Evolutionary conservation across 2,113 vertebrate species (phyloP), one percentile per base, ranked within the genome.

Genomic region (Notothenia rossii): DNA sequence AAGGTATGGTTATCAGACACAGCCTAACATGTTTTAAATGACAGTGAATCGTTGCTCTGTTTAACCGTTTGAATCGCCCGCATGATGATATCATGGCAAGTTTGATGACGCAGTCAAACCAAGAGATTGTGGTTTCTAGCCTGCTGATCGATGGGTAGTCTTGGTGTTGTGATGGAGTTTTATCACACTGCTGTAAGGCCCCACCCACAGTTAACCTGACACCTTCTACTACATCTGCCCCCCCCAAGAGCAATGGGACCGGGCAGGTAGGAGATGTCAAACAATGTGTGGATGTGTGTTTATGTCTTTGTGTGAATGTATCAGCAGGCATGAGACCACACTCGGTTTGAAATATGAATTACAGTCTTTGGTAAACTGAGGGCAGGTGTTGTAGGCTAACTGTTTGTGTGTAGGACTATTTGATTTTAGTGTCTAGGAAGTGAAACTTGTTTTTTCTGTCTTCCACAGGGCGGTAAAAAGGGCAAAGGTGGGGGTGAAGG

Each of bases 381-480:
- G 92, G 81, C 86, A 86, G 74, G 0, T 49, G 17, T 36, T 64
- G 12, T 53, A 45, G 5, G 7, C 65, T 40, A 7, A 45, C 13
- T 25, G 4, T 49, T 4, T 46, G 36, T 2, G 36, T 20, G 54
- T 22, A 10, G n/a, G n/a, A 53, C 1, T 9, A 74, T 48, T 51
- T 55, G 17, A 70, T 5, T 48, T 17, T 3, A 56, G 3, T 48
- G 4, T 70, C 14, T 70, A n/a, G 59, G 14, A 33, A 63, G 11
- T 6, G n/a, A 8, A 18, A 36, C 12, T 12, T 1, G 0, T 25
- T 65, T 49, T 78, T 2, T 81, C 6, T 65, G 50, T 55, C 81
- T 20, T 84, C 1, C 80, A 56, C 91, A 99, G 98, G 94, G 93
- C 20, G 82, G 91, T 65, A 98, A 95, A 93, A 99, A 98, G 82